These are phyloP conservation scores for Yponomeuta cagnagella DNA, from an alignment of 2,888 invertebrate species.

Conservation along the genomic window DNA sequence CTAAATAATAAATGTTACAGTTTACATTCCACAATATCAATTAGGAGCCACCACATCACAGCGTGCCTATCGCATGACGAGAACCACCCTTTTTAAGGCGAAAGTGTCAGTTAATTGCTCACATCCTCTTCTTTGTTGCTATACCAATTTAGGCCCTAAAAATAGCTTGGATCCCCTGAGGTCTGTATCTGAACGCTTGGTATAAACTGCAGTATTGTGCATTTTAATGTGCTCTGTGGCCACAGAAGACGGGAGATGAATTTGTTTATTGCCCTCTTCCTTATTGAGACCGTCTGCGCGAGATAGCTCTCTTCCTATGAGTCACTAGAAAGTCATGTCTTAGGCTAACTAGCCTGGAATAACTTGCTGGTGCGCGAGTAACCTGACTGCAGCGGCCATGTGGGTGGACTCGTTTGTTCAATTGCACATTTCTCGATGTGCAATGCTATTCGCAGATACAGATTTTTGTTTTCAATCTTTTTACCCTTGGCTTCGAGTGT, in stretches of 20 bases:
- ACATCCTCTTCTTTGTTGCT: slow-evolving; percentile 70
- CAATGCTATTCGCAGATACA: slow-evolving; percentile 9
- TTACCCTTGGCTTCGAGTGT: neutral
- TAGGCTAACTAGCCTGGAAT: slow-evolving; percentile 62
- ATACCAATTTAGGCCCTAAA: slow-evolving; percentile 70
- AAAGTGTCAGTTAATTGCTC: slow-evolving; percentile 69
- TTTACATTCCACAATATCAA: slow-evolving; percentile 7
- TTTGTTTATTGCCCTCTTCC: slow-evolving; percentile 76
- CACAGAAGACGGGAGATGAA: slow-evolving; percentile 72
- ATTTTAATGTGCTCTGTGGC: slow-evolving; percentile 67
- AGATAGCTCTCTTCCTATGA: slow-evolving; percentile 75
- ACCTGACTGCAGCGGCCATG: slow-evolving; percentile 39
- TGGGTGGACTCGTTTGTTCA: slow-evolving; percentile 41
- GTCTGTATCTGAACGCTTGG: slow-evolving; percentile 41
- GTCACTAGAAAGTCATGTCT: slow-evolving; percentile 73
- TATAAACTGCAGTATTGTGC: slow-evolving; percentile 73
- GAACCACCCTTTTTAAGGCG: slow-evolving; percentile 41
- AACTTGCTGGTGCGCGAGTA: slow-evolving; percentile 37
- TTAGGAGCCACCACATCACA: neutral
- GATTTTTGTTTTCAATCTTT: slow-evolving; percentile 9
- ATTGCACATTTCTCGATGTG: slow-evolving; percentile 17
- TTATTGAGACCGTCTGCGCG: slow-evolving; percentile 73
- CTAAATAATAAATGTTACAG: neutral
- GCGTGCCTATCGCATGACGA: slow-evolving; percentile 23
- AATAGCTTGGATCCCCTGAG: slow-evolving; percentile 61